phyloP scores from a whole-genome alignment of 1,140 invertebrate species.

The Ceratoteleas bidentatus region DNA sequence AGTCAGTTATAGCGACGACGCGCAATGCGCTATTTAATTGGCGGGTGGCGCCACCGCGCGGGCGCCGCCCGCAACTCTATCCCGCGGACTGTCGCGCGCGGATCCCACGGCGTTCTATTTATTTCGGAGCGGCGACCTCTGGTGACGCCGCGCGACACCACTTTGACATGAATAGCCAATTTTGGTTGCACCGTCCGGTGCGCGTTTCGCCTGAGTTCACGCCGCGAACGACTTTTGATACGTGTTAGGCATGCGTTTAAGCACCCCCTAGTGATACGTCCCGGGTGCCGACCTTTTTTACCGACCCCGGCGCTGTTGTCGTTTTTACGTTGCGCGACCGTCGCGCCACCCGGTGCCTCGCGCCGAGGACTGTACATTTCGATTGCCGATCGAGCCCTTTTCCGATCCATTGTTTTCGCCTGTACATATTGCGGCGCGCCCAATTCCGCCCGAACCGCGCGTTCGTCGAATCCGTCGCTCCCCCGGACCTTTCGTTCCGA shows the following conservation, averaged over 20 bases:
- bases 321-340: too few species aligned
- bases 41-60: constrained; percentile 49
- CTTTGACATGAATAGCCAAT: constrained; percentile 56
- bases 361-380: too few species aligned
- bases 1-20: constrained; percentile 63
- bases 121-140: constrained; percentile 74
- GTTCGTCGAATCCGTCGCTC: too few species aligned
- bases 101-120: constrained; percentile 71
- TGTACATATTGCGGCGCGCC: neutral
- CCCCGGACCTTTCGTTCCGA: too few species aligned
- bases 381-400: too few species aligned
- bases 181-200: constrained; percentile 34
- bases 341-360: too few species aligned
- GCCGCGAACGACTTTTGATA: constrained; percentile 21
- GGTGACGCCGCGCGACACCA: constrained; percentile 64
- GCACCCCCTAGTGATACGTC: constrained; percentile 32
- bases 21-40: constrained; percentile 72
- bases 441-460: neutral
- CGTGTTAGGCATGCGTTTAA: constrained; percentile 34
- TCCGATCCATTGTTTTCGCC: neutral
- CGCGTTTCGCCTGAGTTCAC: neutral
- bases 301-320: too few species aligned
- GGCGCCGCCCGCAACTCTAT: neutral
- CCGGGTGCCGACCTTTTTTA: too few species aligned
- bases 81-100: constrained; percentile 31